Evolutionary conservation across 1,140 invertebrate species (phyloP).

Genomic region (Coenobita brevimanus): DNA sequence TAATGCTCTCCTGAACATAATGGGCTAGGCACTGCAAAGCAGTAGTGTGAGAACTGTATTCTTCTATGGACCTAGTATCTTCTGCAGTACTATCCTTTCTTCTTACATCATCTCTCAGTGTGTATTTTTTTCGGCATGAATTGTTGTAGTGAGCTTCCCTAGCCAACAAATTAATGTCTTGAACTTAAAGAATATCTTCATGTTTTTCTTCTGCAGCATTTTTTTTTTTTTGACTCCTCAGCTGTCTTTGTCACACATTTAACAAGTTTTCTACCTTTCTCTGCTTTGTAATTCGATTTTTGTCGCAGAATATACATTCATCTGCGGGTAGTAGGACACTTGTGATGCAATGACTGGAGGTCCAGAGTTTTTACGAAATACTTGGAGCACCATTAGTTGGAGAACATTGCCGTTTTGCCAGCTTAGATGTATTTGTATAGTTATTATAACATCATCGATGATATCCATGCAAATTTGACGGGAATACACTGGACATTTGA

Average conservation of each 20-base stretch:
- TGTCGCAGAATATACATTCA: conserved; percentile 14
- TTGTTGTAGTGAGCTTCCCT: no score
- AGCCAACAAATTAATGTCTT: no score
- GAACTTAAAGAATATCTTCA: neutral
- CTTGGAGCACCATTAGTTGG: conserved; percentile 2
- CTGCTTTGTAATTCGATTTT: neutral
- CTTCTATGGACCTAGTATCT: no score
- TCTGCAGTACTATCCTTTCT: no score
- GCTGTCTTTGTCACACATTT: conserved; percentile 5
- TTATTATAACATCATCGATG: conserved; percentile 9
- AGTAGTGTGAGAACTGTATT: no score
- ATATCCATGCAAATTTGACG: conserved; percentile 12
- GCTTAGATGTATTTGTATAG: neutral
- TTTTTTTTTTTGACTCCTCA: conserved; percentile 8
- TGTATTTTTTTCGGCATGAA: no score
- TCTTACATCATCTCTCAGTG: no score
- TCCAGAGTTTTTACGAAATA: conserved; percentile 2
- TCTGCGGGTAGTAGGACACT: neutral
- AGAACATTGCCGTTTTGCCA: neutral
- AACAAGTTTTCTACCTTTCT: conserved; percentile 4
- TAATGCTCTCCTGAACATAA: no score
- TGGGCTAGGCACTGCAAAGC: no score
- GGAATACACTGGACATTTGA: neutral
- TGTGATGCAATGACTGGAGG: neutral
- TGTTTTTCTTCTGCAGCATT: neutral